Percentiles rank a stretch among this genome's conserved stretches.
These are phyloP conservation scores for Bombus picipes DNA, from an alignment of 1,140 invertebrate genomes.

Conservation along the genomic window DNA sequence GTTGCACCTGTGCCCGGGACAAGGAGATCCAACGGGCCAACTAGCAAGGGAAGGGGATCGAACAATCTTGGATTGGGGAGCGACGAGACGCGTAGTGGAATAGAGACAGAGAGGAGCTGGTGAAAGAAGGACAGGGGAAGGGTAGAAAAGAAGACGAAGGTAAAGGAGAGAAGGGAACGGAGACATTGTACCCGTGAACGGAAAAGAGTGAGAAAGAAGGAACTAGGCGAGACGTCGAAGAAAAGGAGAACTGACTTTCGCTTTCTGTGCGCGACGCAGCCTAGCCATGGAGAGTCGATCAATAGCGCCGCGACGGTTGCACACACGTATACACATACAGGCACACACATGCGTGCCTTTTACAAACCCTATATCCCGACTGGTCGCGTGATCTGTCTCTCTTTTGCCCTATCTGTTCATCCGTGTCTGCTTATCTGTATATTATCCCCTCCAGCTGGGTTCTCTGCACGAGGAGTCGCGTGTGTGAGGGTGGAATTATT, in stretches of 20 bases:
- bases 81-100: constrained; percentile 8
- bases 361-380: background rate
- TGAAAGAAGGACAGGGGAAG: constrained; percentile 25
- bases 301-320: constrained; percentile 74
- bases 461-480: constrained; percentile 28
- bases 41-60: constrained; percentile 27
- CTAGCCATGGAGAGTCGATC: constrained; percentile 75
- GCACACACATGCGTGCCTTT: background rate
- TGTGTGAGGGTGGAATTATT: constrained; percentile 69
- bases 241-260: constrained; percentile 76
- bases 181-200: constrained; percentile 6
- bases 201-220: constrained; percentile 11
- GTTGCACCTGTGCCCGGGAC: constrained; percentile 68
- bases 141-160: constrained; percentile 40
- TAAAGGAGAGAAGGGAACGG: constrained; percentile 36
- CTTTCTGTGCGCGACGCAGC: constrained; percentile 76
- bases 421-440: constrained; percentile 40
- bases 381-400: constrained; percentile 41
- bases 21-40: constrained; percentile 49
- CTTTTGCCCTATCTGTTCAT: constrained; percentile 38
- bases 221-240: constrained; percentile 68
- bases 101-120: constrained; percentile 3
- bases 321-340: constrained; percentile 24
- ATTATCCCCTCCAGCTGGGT: constrained; percentile 20
- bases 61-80: constrained; percentile 39